These are phyloP conservation scores for Halesus radiatus DNA, from an alignment of 1,140 invertebrate species.

Conservation along the genomic window DNA sequence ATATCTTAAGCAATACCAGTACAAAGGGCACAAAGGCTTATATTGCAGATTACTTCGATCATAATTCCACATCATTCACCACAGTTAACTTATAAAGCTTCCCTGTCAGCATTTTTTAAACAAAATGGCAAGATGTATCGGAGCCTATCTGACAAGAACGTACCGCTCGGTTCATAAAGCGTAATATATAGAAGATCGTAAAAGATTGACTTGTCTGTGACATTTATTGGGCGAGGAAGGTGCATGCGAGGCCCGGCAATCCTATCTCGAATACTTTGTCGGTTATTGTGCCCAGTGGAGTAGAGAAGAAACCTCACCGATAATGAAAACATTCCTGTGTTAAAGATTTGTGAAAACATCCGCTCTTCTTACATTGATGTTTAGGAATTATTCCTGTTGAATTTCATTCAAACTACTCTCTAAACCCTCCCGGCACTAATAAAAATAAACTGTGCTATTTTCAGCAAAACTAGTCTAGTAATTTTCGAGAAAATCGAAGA, in stretches of 20 bases:
- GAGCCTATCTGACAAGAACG: background rate
- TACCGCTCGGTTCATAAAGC: constrained; percentile 35
- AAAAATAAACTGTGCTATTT: too few species aligned
- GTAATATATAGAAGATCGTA: constrained; percentile 51
- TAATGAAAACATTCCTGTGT: too few species aligned
- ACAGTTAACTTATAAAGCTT: constrained; percentile 4
- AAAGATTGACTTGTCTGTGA: constrained; percentile 56
- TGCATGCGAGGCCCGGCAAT: constrained; percentile 36
- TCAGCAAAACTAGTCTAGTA: too few species aligned
- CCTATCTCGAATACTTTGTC: constrained; percentile 38
- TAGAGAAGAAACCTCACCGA: background rate
- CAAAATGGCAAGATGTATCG: constrained; percentile 2
- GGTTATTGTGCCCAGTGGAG: background rate
- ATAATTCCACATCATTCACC: constrained; percentile 8
- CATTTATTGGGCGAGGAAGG: constrained; percentile 49
- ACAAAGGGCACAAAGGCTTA: constrained; percentile 1
- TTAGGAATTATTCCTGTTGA: too few species aligned
- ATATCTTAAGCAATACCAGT: too few species aligned
- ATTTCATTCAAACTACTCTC: too few species aligned
- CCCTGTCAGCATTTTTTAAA: constrained; percentile 25
- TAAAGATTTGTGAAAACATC: too few species aligned
- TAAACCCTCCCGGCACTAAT: too few species aligned
- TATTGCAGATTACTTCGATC: background rate
- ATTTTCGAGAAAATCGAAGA: too few species aligned
- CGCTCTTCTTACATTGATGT: too few species aligned